A percentile compares a stretch with the other conserved stretches of the same genome.
These are phyloP conservation scores for Alligator mississippiensis DNA, from an alignment of 2,113 vertebrate species.

Conservation along the genomic window DNA sequence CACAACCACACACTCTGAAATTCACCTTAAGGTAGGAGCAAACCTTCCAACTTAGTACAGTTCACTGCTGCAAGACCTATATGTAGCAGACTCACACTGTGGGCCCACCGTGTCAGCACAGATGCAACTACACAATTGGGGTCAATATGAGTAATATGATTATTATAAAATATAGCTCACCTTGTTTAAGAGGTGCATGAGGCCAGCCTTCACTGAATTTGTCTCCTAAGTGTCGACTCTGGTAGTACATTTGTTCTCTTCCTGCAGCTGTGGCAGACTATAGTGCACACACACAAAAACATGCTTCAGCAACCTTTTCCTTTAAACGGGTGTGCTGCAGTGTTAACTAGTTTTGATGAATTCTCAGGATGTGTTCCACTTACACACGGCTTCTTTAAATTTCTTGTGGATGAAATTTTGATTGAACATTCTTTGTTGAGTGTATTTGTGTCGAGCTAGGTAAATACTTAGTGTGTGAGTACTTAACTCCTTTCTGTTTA, in stretches of 20 bases:
- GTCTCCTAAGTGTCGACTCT: conserved; percentile 86
- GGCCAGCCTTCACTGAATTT: conserved; percentile 84
- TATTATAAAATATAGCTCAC: conserved; percentile 68
- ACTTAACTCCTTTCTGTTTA: conserved; percentile 6
- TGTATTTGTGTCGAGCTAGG: conserved; percentile 23
- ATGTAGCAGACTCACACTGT: not conserved
- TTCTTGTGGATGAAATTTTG: not conserved
- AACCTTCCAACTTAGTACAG: not conserved
- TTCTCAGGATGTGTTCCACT: not conserved
- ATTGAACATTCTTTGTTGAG: conserved; percentile 24
- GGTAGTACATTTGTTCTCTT: conserved; percentile 94
- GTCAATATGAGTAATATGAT: not conserved
- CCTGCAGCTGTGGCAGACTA: conserved; percentile 81
- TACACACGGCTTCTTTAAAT: conserved; percentile 11
- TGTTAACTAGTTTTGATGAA: not conserved
- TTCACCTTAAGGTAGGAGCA: not conserved
- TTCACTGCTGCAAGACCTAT: not conserved
- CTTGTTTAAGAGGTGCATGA: conserved; percentile 82
- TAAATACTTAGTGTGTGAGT: not conserved
- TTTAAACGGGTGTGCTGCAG: conserved; percentile 29
- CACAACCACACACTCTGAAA: not conserved
- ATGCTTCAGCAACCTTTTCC: conserved; percentile 23
- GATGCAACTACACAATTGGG: not conserved
- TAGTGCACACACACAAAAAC: conserved; percentile 44
- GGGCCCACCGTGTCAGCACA: not conserved